Conservation (phyloP, 2,113 vertebrate genomes). For the Nyctibius bracteatus region DNA sequence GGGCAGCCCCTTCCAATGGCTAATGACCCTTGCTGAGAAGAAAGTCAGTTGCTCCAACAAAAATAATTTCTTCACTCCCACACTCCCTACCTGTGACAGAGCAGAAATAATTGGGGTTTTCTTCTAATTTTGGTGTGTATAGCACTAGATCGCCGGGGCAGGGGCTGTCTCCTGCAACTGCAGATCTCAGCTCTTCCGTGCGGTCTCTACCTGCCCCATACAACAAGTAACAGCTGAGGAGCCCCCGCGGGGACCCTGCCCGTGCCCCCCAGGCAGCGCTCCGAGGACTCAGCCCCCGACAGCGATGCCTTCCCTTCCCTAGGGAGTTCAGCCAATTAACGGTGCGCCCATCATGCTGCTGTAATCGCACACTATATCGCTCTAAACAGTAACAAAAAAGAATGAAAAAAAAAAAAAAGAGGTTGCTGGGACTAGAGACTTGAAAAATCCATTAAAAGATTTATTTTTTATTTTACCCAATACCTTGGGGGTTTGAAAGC, state of each 20-base stretch:
- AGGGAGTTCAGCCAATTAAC: neutral
- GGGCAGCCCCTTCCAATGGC: too few relatives aligned
- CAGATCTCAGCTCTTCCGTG: accelerated
- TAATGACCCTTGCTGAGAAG: too few relatives aligned
- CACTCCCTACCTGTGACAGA: neutral
- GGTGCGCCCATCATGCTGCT: neutral
- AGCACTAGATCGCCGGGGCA: accelerated
- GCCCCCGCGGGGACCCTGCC: neutral
- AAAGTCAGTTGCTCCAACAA: neutral
- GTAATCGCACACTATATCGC: neutral
- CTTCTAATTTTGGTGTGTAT: neutral
- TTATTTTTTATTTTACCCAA: conserved; percentile 36
- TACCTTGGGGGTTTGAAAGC: conserved; percentile 47
- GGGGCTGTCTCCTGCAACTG: neutral
- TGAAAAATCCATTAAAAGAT: conserved; percentile 48
- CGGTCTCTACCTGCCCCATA: neutral
- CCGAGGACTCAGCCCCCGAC: accelerated
- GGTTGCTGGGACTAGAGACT: neutral
- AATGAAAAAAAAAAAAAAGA: neutral
- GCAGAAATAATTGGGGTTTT: neutral
- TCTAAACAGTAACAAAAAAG: neutral
- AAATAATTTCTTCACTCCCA: neutral
- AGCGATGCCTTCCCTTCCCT: neutral
- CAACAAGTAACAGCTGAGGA: accelerated
- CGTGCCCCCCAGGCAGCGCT: neutral